Conservation (phyloP, 2,113 vertebrate genomes). For the Tauraco erythrolophus region DNA sequence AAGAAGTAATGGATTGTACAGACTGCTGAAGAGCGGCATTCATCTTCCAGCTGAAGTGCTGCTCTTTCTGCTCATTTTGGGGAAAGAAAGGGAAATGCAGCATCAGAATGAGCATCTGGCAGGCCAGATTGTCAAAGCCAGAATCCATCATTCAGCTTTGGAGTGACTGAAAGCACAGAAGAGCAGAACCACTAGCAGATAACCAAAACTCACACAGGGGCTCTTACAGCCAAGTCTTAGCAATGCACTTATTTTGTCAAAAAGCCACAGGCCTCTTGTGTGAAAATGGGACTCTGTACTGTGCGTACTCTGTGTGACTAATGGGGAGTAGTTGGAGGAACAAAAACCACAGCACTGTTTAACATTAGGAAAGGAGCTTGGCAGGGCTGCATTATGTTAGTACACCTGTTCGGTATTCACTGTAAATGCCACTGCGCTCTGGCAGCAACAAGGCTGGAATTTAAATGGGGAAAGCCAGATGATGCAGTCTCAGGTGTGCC, state of each 20-base stretch:
- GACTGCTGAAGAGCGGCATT: constrained; percentile 13
- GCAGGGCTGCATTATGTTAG: background rate
- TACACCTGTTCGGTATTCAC: constrained; percentile 46
- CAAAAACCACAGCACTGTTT: background rate
- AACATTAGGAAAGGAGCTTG: background rate
- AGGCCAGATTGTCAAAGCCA: constrained; percentile 28
- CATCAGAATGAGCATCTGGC: constrained; percentile 18
- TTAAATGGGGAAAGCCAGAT: constrained; percentile 39
- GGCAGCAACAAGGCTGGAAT: constrained; percentile 36
- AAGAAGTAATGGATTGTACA: constrained; percentile 20
- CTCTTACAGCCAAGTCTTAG: background rate
- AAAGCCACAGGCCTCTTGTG: background rate
- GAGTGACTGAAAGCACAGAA: background rate
- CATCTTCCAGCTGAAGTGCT: constrained; percentile 17
- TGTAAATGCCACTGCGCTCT: constrained; percentile 6
- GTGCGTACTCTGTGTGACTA: background rate
- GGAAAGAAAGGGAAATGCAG: background rate
- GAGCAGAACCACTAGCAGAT: background rate
- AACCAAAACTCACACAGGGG: background rate
- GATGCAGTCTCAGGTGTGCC: constrained; percentile 43
- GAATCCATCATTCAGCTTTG: background rate
- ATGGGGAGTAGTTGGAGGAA: background rate
- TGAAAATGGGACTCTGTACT: background rate
- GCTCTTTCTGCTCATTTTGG: background rate
- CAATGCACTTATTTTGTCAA: background rate